These are phyloP conservation scores for Falco punctatus DNA, from an alignment of 2,113 vertebrate genomes.

Conservation along the genomic window DNA sequence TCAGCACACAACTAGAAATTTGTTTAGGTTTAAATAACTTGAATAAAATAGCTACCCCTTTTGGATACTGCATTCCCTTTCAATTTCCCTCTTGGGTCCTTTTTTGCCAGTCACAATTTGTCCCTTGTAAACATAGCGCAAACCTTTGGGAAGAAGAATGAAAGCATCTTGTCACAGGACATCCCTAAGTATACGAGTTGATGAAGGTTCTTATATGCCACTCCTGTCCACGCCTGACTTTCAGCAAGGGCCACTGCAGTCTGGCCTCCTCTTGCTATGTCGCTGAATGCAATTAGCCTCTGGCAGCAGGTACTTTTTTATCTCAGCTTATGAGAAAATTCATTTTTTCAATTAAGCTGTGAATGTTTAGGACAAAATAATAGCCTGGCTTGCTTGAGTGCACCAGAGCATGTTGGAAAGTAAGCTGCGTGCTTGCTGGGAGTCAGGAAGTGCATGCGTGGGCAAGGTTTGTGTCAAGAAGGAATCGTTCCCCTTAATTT, in stretches of 20 bases:
- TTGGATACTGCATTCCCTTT: not conserved
- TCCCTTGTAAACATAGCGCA: not conserved
- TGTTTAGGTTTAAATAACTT: not conserved
- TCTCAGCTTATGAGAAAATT: not conserved
- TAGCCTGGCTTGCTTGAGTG: not conserved
- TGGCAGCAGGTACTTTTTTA: not conserved
- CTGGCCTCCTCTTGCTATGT: not conserved
- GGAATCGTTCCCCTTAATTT: not conserved
- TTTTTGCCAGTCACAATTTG: not conserved
- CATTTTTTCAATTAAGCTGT: not conserved
- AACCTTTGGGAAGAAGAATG: not conserved
- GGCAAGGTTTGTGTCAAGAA: not conserved
- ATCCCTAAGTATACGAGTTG: not conserved
- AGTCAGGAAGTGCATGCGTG: not conserved
- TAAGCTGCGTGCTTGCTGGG: not conserved
- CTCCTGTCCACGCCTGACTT: not conserved
- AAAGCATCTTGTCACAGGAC: not conserved
- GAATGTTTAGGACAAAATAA: not conserved
- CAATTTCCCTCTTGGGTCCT: not conserved
- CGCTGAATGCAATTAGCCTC: not conserved
- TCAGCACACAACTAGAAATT: not conserved
- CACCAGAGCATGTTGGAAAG: not conserved
- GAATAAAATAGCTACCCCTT: not conserved
- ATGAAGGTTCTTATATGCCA: not conserved
- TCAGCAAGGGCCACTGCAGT: not conserved